phyloP scores from a whole-genome alignment of 2,888 invertebrate genomes.

The Macrophya alboannulata region DNA sequence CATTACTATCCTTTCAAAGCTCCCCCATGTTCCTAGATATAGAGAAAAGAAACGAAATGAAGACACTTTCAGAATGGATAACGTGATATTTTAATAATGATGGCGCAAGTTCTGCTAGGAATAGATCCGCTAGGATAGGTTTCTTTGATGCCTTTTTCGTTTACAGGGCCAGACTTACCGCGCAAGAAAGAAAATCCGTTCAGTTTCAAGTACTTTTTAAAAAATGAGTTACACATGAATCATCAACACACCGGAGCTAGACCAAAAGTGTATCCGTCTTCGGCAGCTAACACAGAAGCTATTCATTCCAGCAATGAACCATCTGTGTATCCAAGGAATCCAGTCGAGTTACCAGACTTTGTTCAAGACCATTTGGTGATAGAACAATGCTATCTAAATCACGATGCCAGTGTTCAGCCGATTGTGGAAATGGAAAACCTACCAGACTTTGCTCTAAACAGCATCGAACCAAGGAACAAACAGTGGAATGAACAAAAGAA shows the following conservation, averaged over 20 bases:
- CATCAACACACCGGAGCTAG: constrained; percentile 89
- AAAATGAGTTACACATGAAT: constrained; percentile 84
- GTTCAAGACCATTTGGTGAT: constrained; percentile 94
- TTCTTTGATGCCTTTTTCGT: background rate
- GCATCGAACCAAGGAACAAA: constrained; percentile 71
- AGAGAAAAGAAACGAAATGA: background rate
- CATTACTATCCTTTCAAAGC: background rate
- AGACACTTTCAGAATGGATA: background rate
- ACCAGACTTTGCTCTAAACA: constrained; percentile 86
- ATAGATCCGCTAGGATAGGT: too few relatives aligned
- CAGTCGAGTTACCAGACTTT: constrained; percentile 91
- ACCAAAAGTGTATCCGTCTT: constrained; percentile 86
- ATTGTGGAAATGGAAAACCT: constrained; percentile 85
- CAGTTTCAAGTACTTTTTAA: constrained; percentile 93
- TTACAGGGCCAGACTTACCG: constrained; percentile 80
- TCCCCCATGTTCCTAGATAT: background rate
- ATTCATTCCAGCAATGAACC: constrained; percentile 82
- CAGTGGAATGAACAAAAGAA: constrained; percentile 58
- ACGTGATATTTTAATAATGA: background rate
- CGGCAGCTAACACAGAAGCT: constrained; percentile 79
- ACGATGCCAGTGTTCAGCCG: constrained; percentile 77
- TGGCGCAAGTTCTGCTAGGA: background rate
- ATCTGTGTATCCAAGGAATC: constrained; percentile 81
- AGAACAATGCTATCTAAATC: constrained; percentile 86
- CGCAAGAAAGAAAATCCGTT: constrained; percentile 89